Evolutionary conservation across 2,888 invertebrate genomes (phyloP), one percentile per base, ranked within the genome.

Genomic region (Brachynemurus nebulosus): DNA sequence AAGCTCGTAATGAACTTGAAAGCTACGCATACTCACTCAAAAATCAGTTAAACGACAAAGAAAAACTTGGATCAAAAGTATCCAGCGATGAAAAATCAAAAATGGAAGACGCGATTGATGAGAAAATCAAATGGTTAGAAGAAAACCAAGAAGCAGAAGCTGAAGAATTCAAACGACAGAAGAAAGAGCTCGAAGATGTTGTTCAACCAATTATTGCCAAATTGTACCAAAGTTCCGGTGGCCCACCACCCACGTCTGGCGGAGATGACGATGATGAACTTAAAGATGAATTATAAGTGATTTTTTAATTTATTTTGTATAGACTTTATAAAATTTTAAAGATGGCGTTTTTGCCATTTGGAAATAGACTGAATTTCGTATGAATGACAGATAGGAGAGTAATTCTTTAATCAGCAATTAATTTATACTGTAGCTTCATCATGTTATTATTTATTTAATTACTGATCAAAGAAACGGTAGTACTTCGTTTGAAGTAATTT

Each of bases 151-250:
- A 93, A 57, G 86, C 88, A 0, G 92, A 93, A 48, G 74, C 84
- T 0, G 91, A 92, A 55, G 91, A 92, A 47, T 89, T 86, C 69
- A 90, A 91, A 65, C 84, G 84, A 59, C 90, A 95, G 63, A 96
- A 88, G 80, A 95, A 96, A 64, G 83, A 90, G 53, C 70, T 98
- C 41, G 93, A 96, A 62, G 88, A 89, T 54, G 78, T 95, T 27
- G 93, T 95, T 1, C 93, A 96, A 62, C 98, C 98, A 7, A 97
- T 98, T 62, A 89, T 97, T 59, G 83, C 91, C 44, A 97, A 98
- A 69, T 68, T 98, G 53, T 97, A 98, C 68, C 88, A 91, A 60
- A 84, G 84, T 19, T 74, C 82, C 49, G 89, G 86, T 16, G 85
- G 83, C 18, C 76, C 76, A 11, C 84, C 86, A 14, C 85, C 86